Percentiles rank a stretch among this genome's conserved stretches.
Evolutionary conservation across 2,888 invertebrate species (phyloP).

Genomic region (Cancer borealis): DNA sequence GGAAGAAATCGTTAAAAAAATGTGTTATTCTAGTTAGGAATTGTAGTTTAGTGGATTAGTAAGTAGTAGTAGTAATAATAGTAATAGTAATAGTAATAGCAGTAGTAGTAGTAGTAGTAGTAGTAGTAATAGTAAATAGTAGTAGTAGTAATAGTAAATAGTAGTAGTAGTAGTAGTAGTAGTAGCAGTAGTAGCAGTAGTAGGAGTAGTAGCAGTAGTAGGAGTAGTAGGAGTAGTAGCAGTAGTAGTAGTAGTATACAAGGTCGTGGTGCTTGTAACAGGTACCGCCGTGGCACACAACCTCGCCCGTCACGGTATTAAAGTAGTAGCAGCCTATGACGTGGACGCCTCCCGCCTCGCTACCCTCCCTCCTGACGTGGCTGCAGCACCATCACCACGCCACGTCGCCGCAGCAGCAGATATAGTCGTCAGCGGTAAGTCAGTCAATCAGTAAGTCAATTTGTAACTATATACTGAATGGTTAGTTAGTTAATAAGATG

Average conservation of each 20-base stretch:
- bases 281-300: slow-evolving; percentile 48
- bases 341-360: slow-evolving; percentile 22
- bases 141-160: no score
- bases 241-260: no score
- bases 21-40: no score
- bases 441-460: background rate
- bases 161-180: no score
- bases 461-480: background rate
- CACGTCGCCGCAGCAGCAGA: background rate
- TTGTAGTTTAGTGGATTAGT: background rate
- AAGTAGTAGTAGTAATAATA: no score
- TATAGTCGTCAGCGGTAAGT: background rate
- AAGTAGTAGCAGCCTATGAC: slow-evolving; percentile 13
- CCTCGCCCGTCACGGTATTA: background rate
- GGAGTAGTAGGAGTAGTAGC: background rate
- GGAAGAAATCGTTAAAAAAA: no score
- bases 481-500: background rate
- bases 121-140: no score
- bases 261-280: background rate
- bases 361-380: background rate
- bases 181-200: no score
- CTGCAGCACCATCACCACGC: background rate
- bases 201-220: no score
- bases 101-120: no score
- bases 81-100: no score